A percentile compares a stretch with the other conserved stretches of the same genome.
phyloP scores from a whole-genome alignment of 92 coral and sea anemone species.

The Anthopleura xanthogrammica region DNA sequence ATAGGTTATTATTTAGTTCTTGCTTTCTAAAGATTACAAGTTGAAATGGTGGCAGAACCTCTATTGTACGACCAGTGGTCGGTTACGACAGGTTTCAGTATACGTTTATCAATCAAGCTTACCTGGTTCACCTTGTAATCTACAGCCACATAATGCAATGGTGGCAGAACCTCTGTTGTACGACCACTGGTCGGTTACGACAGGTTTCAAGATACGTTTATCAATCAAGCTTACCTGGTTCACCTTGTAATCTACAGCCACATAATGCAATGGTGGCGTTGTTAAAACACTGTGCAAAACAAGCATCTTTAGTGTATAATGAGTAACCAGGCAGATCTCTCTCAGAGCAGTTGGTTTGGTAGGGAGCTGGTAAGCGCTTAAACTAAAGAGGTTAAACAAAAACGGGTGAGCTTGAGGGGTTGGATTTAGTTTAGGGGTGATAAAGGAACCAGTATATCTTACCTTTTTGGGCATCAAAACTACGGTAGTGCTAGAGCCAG shows the following conservation, averaged over 20 bases:
- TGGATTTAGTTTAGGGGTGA: no score
- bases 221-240: slow-evolving; percentile 29
- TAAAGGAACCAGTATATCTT: background rate
- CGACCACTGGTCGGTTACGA: background rate
- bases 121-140: slow-evolving; percentile 33
- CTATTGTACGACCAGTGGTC: background rate
- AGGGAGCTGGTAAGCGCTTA: slow-evolving; percentile 51
- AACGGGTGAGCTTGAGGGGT: background rate
- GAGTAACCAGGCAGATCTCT: slow-evolving; percentile 36
- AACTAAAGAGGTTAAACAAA: background rate
- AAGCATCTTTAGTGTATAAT: slow-evolving; percentile 55
- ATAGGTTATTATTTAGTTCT: background rate
- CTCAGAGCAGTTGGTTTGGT: slow-evolving; percentile 34
- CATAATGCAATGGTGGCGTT: slow-evolving; percentile 43
- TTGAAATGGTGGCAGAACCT: background rate
- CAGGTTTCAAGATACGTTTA: background rate
- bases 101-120: background rate
- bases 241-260: slow-evolving; percentile 39
- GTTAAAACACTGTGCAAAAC: slow-evolving; percentile 44
- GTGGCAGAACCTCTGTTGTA: background rate
- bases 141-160: slow-evolving; percentile 47
- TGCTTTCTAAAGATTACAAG: background rate
- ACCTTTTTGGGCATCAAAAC: background rate
- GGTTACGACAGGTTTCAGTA: background rate
- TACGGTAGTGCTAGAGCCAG: slow-evolving; percentile 40